phyloP scores from a whole-genome alignment of 2,797 vertebrate genomes.

The Sciurus carolinensis region DNA sequence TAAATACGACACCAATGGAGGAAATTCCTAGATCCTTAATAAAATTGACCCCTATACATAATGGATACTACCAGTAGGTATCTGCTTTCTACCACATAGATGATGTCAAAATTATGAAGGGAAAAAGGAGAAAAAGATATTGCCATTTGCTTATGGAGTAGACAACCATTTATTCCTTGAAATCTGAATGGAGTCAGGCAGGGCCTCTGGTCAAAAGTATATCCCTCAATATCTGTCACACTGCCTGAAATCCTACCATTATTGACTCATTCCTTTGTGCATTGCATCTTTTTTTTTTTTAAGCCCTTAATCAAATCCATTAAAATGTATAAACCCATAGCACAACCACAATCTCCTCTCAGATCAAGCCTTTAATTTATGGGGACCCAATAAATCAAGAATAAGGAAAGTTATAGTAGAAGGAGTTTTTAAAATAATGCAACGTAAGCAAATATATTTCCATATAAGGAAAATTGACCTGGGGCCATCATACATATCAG shows the following conservation, averaged over 20 bases:
- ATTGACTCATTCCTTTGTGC: conserved; percentile 38
- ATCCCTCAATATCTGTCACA: conserved; percentile 70
- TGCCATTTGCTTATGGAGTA: conserved; percentile 68
- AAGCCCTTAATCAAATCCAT: conserved; percentile 44
- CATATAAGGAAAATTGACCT: neutral
- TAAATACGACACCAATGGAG: conserved; percentile 82
- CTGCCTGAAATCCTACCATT: conserved; percentile 58
- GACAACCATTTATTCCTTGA: conserved; percentile 73
- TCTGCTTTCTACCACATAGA: conserved; percentile 56
- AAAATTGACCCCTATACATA: conserved; percentile 75
- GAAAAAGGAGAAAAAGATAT: conserved; percentile 66
- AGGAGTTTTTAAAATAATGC: conserved; percentile 6
- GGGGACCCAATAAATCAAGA: neutral
- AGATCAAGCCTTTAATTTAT: conserved; percentile 61
- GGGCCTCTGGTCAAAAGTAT: conserved; percentile 66
- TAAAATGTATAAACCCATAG: conserved; percentile 62
- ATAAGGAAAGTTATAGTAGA: neutral
- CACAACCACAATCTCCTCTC: conserved; percentile 21
- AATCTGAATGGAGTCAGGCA: conserved; percentile 73
- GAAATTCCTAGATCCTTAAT: conserved; percentile 82
- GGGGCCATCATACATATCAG: neutral
- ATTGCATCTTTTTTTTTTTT: conserved; percentile 56
- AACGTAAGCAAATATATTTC: conserved; percentile 25
- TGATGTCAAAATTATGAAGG: conserved; percentile 80
- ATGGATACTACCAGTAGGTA: conserved; percentile 72